Conservation (phyloP, 2,113 vertebrate species). For the Chaenocephalus aceratus region DNA sequence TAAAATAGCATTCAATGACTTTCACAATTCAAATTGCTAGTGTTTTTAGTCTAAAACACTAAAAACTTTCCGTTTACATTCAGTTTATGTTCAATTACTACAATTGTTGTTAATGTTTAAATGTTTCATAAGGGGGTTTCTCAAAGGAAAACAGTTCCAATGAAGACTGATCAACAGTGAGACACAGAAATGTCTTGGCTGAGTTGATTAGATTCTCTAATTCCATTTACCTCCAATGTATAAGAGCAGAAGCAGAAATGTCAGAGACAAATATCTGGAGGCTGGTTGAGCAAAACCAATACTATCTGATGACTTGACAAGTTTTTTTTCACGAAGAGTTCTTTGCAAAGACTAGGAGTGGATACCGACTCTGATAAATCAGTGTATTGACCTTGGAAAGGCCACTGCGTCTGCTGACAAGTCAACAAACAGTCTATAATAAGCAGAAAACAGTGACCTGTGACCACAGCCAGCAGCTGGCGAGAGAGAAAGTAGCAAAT, state of each 20-base stretch:
- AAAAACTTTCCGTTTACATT: not conserved
- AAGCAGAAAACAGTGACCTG: not conserved
- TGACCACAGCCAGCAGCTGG: slow-evolving; percentile 1
- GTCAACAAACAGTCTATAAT: slow-evolving; percentile 17
- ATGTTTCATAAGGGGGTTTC: too few relatives aligned
- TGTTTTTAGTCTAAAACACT: too few relatives aligned
- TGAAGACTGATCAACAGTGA: not conserved
- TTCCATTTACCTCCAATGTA: not conserved
- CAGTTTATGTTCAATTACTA: not conserved
- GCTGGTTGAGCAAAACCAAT: not conserved
- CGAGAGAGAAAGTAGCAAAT: not conserved
- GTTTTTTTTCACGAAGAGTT: not conserved
- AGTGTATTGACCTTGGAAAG: slow-evolving; percentile 30
- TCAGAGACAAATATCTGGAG: not conserved
- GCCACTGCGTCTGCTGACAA: not conserved
- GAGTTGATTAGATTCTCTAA: not conserved
- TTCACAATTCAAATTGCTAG: not conserved
- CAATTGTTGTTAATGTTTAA: too few relatives aligned
- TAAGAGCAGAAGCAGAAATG: not conserved
- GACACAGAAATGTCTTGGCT: too few relatives aligned
- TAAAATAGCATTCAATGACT: not conserved
- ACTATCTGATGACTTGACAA: not conserved
- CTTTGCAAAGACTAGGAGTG: not conserved
- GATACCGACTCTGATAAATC: not conserved
- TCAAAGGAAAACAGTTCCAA: not conserved